Base-by-base conservation (phyloP, 1,140 invertebrate species). In the Ceratina japonica region DNA sequence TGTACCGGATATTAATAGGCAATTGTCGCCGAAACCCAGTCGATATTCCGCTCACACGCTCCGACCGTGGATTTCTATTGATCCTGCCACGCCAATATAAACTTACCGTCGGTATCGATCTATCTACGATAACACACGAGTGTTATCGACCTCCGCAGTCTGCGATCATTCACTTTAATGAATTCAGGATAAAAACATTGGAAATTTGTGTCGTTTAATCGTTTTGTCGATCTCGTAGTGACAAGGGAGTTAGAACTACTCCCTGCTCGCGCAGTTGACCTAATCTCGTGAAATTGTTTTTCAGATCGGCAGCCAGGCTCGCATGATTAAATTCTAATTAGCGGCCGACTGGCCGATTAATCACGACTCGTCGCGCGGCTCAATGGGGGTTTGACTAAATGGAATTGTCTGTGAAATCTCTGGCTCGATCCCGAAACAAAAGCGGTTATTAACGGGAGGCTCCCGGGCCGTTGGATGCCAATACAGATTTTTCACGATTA, bases 401-500 rank as follows among this genome's bases (percentile, higher is more conserved):
- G 75, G n/a, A 77, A 71, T 71, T 63, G 56, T 51, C 75, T n/a
- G 58, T 24, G 62, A 77, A 70, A 44, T 70, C 75, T 51, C 5
- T n/a, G 3, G 16, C 16, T 16, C 16, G 27, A n/a, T 52, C 49
- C 74, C 20, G 54, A 51, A 75, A 75, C 54, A 75, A 75, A 69
- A 61, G 31, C 63, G 31, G 31, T 58, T 75, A 75, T 58, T 27
- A 68, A 68, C 73, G 52, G 37, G 37, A 13, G 64, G 18, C 10
- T 59, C 52, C 18, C 37, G 24, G 44, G 2, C 22, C n/a, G 52
- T 24, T 18, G 31, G 18, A 44, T 31, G 44, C 44, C 22, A 49
- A 27, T 58, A 15, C 2, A 12, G 44, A 64, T 51, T 70, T 16
- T 56, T 58, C 54, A 44, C 10, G 37, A 44, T 44, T 44, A 44